Conservation (phyloP, 2,888 invertebrate genomes). For the Neoitamus cyanurus region DNA sequence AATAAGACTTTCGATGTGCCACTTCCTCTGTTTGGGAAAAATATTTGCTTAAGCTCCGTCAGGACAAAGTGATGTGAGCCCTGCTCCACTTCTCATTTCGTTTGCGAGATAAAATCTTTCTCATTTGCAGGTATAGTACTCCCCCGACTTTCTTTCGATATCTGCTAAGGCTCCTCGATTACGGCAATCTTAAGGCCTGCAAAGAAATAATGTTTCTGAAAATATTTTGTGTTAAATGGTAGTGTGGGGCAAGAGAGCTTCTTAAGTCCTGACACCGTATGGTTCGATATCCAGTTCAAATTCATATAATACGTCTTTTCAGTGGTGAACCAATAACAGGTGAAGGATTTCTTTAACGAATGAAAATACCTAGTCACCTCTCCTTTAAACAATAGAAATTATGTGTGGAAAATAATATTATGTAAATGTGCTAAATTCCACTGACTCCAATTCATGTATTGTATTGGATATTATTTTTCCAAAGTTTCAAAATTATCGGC, state of each 20-base stretch:
- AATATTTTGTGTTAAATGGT: background rate
- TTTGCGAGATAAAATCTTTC: constrained; percentile 27
- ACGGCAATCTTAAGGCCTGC: background rate
- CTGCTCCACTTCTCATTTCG: constrained; percentile 10
- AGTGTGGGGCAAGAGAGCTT: background rate
- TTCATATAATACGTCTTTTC: background rate
- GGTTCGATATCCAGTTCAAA: background rate
- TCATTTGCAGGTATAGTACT: background rate
- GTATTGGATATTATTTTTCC: too few species aligned
- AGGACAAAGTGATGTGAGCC: constrained; percentile 12
- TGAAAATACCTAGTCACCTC: too few species aligned
- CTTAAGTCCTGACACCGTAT: background rate
- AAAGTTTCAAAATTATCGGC: too few species aligned
- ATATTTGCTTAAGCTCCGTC: constrained; percentile 26
- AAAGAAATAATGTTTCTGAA: background rate
- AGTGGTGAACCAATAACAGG: too few species aligned
- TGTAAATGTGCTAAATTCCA: too few species aligned
- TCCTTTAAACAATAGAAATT: too few species aligned
- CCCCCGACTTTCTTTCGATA: background rate
- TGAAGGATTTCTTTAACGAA: too few species aligned
- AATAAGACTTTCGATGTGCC: constrained; percentile 40
- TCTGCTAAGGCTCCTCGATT: background rate
- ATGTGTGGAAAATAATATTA: too few species aligned
- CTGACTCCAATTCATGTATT: too few species aligned
- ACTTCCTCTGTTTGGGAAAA: constrained; percentile 20